Evolutionary conservation across 1,140 invertebrate genomes (phyloP).

Genomic region (Tetramorium alpestre): DNA sequence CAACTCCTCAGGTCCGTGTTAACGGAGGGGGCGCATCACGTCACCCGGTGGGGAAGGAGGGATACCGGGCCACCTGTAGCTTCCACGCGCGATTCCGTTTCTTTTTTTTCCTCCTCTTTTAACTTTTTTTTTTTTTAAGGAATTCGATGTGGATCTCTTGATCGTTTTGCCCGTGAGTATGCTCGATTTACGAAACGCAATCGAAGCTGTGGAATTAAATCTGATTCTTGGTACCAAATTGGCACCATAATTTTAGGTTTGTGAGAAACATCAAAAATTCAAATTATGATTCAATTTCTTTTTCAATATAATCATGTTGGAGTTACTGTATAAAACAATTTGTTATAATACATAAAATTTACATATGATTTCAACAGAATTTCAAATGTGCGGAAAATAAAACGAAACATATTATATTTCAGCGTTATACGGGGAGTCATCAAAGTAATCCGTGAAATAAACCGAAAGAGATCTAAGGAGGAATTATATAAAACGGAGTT

Average conservation of each 20-base stretch:
- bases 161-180: not conserved
- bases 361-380: not conserved
- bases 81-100: constrained; percentile 53
- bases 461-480: not conserved
- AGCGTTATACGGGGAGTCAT: not conserved
- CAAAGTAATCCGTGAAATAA: not conserved
- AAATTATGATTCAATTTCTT: not conserved
- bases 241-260: not conserved
- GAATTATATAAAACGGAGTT: not conserved
- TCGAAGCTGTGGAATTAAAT: not conserved
- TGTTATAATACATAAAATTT: not conserved
- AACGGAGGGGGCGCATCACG: constrained; percentile 51
- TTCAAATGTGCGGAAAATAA: not conserved
- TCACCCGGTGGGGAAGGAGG: not conserved
- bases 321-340: not conserved
- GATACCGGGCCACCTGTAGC: constrained; percentile 73
- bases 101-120: not conserved
- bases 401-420: not conserved
- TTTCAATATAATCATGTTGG: not conserved
- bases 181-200: not conserved
- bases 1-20: constrained; percentile 68
- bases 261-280: not conserved
- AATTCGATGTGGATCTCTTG: not conserved
- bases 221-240: not conserved
- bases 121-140: not conserved